Evolutionary conservation across 2,113 vertebrate genomes (phyloP).

Genomic region (Glareola pratincola): DNA sequence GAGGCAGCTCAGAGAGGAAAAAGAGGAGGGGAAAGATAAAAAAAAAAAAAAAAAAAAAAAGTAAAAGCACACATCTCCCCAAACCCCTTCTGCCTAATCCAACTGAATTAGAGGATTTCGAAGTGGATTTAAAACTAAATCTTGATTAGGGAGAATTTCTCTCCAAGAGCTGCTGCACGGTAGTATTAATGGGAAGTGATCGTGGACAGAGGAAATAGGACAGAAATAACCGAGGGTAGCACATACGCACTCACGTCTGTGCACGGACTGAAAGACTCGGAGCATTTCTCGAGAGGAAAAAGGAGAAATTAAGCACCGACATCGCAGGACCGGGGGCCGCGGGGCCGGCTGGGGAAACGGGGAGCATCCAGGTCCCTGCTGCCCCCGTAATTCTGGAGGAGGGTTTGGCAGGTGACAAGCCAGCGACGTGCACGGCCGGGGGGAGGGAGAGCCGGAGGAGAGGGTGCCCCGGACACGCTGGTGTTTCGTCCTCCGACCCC

Average conservation of each 20-base stretch:
- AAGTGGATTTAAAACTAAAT: conserved; percentile 57
- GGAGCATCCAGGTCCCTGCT: background rate
- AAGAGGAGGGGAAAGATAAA: background rate
- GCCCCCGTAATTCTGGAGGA: background rate
- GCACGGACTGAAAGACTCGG: background rate
- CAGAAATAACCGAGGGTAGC: conserved; percentile 63
- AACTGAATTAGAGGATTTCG: conserved; percentile 46
- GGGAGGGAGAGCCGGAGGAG: background rate
- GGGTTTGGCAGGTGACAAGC: background rate
- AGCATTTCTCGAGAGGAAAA: background rate
- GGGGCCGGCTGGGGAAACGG: background rate
- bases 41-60: background rate
- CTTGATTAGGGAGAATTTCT: conserved; percentile 59
- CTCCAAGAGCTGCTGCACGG: conserved; percentile 37
- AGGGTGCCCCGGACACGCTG: background rate
- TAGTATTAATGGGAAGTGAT: conserved; percentile 60
- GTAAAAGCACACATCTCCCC: background rate
- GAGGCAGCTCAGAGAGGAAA: background rate
- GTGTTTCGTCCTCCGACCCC: fast-evolving
- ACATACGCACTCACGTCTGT: conserved; percentile 21
- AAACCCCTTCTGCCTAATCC: conserved; percentile 48
- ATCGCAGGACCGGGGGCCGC: background rate
- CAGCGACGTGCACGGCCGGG: fast-evolving
- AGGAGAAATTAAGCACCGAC: background rate
- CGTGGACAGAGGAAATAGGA: conserved; percentile 64